Conservation (phyloP, 2,113 vertebrate species). For the Hepsetus odoe region DNA sequence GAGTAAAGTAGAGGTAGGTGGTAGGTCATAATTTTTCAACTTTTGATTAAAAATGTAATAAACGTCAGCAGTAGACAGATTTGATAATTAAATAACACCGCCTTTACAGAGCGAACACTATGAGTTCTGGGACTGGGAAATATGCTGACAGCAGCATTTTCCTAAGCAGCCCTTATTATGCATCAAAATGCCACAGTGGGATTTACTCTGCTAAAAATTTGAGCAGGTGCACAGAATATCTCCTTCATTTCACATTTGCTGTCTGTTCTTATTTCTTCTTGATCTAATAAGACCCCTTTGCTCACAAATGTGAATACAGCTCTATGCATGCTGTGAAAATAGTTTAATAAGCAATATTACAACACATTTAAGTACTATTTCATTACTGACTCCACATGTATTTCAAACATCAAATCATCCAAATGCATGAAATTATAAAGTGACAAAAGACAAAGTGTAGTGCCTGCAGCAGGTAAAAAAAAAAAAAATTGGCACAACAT, state of each 20-base stretch:
- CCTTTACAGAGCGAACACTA: slow-evolving; percentile 51
- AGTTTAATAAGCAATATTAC: no score
- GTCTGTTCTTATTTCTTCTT: background rate
- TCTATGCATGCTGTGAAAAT: no score
- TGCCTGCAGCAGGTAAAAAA: no score
- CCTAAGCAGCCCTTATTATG: slow-evolving; percentile 37
- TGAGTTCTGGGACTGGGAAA: slow-evolving; percentile 41
- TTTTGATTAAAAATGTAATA: slow-evolving; percentile 68
- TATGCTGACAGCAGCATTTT: slow-evolving; percentile 57
- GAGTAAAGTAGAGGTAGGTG: slow-evolving; percentile 34
- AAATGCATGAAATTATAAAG: no score
- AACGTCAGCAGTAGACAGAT: slow-evolving; percentile 66
- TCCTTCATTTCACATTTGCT: background rate
- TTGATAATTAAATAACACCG: slow-evolving; percentile 66
- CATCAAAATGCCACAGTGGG: slow-evolving; percentile 28
- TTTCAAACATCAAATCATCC: no score
- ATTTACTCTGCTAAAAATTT: slow-evolving; percentile 21
- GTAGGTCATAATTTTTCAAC: slow-evolving; percentile 50
- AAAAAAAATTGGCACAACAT: no score
- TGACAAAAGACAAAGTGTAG: no score
- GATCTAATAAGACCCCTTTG: background rate
- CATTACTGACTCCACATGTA: no score
- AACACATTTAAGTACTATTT: no score
- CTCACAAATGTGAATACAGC: background rate
- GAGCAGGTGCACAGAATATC: background rate